These are phyloP conservation scores for Stichodactyla helianthus DNA, from an alignment of 64 coral and sea anemone species.

Conservation along the genomic window DNA sequence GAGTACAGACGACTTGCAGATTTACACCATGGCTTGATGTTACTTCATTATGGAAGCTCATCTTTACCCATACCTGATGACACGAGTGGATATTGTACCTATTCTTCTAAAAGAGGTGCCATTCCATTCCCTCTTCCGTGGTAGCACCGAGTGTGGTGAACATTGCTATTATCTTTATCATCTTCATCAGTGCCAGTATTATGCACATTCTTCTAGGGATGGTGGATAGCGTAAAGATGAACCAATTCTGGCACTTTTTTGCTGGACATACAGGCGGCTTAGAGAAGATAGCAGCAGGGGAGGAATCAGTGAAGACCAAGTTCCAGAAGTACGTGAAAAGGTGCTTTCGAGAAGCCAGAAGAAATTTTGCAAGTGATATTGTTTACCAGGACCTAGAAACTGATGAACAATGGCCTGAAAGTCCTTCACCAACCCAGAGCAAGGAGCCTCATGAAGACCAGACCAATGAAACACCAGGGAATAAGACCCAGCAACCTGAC, in stretches of 20 bases:
- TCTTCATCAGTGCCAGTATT: slow-evolving; percentile 51
- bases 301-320: background rate
- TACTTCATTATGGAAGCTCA: slow-evolving; percentile 66
- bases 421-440: no score
- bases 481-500: no score
- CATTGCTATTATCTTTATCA: slow-evolving; percentile 28
- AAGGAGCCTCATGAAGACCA: no score
- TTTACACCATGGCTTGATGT: slow-evolving; percentile 55
- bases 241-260: slow-evolving; percentile 22
- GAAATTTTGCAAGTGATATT: background rate
- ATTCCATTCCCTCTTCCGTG: slow-evolving; percentile 51
- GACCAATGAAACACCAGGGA: no score
- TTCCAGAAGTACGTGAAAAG: slow-evolving; percentile 15
- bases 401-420: no score
- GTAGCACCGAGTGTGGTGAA: slow-evolving; percentile 68
- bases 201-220: slow-evolving; percentile 39
- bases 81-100: slow-evolving; percentile 60
- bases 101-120: slow-evolving; percentile 5
- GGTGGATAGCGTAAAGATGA: slow-evolving; percentile 45
- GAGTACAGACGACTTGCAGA: slow-evolving; percentile 45
- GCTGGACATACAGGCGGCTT: slow-evolving; percentile 13
- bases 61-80: slow-evolving; percentile 62
- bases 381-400: no score
- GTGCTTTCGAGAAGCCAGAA: background rate
- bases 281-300: slow-evolving; percentile 14